Base-by-base conservation (phyloP, 2,888 invertebrate genomes). In the Endomychus coccineus region DNA sequence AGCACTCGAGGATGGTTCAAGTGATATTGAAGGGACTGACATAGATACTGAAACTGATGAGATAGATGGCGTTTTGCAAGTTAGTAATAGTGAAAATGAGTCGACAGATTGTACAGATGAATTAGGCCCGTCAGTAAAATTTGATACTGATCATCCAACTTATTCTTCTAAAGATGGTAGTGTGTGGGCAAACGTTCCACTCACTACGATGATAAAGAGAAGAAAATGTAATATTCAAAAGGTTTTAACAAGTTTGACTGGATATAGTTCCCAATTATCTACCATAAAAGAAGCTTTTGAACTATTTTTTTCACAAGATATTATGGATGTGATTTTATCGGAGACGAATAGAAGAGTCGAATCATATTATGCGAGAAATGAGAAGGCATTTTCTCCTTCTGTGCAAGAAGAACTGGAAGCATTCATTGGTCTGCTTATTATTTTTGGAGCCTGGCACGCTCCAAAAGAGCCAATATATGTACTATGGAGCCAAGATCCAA, bases 391-490 rank as follows among this genome's bases (percentile, higher is more conserved):
- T 28, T 28, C 28, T 29, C 29, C 15, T 29, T 15, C 4, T 16
- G n/a, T 29, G 16, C 16, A 15, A 29, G 29, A 29, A 16, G 16
- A 29, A 15, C 13, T 29, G 15, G 16, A 15, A 29, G 29, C 16
- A 15, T 7, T 14, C 12, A 29, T 29, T 29, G 29, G 29, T 40
- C 36, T 40, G 43, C 43, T 43, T 33, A 43, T 34, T 29, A 40
- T 37, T 34, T 43, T 40, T 37, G 33, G 16, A 40, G 36, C 36
- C 36, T 40, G 36, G 34, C 30, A 38, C 34, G 28, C 32, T 36
- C 30, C 16, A 30, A 34, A 12, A 34, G 17, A 30, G 30, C 16
- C 13, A 32, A 38, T 40, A 37, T 43, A 17, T 36, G 22, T 38
- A 24, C 39, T 41, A 35, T 27, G 35, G 31, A 36, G 36, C 16